Evolutionary conservation across 2,113 vertebrate genomes (phyloP).

Genomic region (Podarcis cretensis): DNA sequence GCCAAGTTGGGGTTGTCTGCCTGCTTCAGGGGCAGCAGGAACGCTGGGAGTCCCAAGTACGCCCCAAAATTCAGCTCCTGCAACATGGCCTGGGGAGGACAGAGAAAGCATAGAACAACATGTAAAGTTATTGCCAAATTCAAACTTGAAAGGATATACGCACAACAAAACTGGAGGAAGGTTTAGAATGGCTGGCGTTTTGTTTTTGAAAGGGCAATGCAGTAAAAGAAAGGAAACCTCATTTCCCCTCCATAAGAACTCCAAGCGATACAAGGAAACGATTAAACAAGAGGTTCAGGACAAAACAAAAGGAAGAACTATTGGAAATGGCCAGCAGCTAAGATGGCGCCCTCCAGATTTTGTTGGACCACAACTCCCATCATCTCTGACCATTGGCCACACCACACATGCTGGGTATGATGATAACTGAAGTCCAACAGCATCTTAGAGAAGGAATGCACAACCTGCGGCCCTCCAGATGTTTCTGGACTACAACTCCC

Average conservation of each 20-base stretch:
- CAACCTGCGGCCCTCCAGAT: too few species aligned
- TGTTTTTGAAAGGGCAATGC: too few species aligned
- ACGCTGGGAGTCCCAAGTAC: conserved; percentile 91
- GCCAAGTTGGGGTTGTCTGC: conserved; percentile 87
- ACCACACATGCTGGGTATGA: too few species aligned
- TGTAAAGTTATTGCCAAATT: too few species aligned
- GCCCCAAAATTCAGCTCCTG: conserved; percentile 93
- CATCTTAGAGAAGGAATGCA: too few species aligned
- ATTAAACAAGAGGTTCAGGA: background rate
- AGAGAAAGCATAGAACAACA: background rate
- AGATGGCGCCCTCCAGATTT: background rate
- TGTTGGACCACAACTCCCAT: too few species aligned
- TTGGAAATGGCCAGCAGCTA: background rate
- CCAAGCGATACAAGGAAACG: background rate
- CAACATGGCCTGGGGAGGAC: conserved; percentile 81
- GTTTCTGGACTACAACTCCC: too few species aligned
- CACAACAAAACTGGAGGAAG: background rate
- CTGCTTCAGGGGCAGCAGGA: conserved; percentile 85
- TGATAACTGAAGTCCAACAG: too few species aligned
- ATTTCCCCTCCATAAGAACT: background rate
- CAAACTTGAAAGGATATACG: background rate
- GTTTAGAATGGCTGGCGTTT: background rate
- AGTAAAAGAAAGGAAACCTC: background rate
- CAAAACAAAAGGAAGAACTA: background rate
- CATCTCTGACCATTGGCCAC: too few species aligned